Percentiles rank a stretch among this genome's conserved stretches.
Evolutionary conservation across 2,797 vertebrate species (phyloP).

Genomic region (Nasua narica): DNA sequence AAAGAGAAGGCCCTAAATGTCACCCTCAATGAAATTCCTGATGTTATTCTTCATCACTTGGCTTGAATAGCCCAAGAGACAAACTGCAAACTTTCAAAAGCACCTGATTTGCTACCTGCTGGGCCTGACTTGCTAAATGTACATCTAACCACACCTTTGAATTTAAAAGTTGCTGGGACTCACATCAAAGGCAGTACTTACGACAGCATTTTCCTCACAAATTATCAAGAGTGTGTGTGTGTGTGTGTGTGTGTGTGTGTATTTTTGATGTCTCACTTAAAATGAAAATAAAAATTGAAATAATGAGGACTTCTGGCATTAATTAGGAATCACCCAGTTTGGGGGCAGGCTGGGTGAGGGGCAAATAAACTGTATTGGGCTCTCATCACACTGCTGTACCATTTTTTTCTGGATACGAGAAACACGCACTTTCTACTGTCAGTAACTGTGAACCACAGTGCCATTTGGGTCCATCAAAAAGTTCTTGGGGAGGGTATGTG

Average conservation of each 20-base stretch:
- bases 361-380: fast-evolving
- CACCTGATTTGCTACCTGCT: background rate
- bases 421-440: background rate
- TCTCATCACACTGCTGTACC: background rate
- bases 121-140: background rate
- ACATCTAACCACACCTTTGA: background rate
- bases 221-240: no score
- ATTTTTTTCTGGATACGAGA: background rate
- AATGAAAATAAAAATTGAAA: background rate
- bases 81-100: background rate
- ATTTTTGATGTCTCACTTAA: background rate
- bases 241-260: no score
- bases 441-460: background rate
- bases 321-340: background rate
- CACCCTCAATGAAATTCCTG: background rate
- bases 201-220: background rate
- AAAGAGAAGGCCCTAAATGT: background rate
- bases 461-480: background rate
- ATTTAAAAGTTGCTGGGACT: background rate
- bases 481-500: no score
- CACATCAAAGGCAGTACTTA: background rate
- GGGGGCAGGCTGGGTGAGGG: background rate
- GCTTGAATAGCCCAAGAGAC: background rate
- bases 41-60: background rate
- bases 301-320: background rate